Evolutionary conservation across 37 sponge, comb jelly and placozoan species (phyloP).

Genomic region (Halichondria panicea): DNA sequence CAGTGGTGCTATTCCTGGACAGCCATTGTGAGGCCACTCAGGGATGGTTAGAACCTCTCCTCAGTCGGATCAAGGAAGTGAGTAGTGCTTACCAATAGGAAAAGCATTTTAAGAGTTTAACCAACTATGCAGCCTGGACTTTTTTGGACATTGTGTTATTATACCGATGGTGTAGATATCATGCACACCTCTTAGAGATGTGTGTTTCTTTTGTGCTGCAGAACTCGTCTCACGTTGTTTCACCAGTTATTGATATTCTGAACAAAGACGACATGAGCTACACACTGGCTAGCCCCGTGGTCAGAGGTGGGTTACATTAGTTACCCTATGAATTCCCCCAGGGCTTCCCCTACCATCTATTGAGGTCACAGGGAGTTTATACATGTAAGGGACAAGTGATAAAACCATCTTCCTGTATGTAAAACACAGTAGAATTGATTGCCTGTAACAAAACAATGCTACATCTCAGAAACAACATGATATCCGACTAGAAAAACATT

Average conservation of each 20-base stretch:
- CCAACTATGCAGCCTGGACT: not conserved
- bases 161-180: too few relatives aligned
- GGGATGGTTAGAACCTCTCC: conserved; percentile 84
- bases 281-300: conserved; percentile 28
- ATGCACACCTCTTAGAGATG: not conserved
- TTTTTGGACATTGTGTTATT: not conserved
- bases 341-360: too few relatives aligned
- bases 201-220: conserved; percentile 20
- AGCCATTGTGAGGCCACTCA: conserved; percentile 85
- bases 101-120: not conserved
- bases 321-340: too few relatives aligned
- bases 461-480: too few relatives aligned
- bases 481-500: too few relatives aligned
- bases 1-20: conserved; percentile 87
- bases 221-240: conserved; percentile 65
- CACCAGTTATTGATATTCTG: conserved; percentile 88
- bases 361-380: too few relatives aligned
- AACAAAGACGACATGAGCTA: conserved; percentile 66
- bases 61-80: conserved; percentile 61
- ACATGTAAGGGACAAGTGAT: too few relatives aligned
- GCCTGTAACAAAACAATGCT: too few relatives aligned
- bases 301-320: too few relatives aligned
- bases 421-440: too few relatives aligned
- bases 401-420: too few relatives aligned
- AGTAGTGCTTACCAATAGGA: not conserved